Percentiles rank a stretch among this genome's conserved stretches.
phyloP scores from a whole-genome alignment of 1,140 invertebrate genomes.

The Drosophila bocqueti region DNA sequence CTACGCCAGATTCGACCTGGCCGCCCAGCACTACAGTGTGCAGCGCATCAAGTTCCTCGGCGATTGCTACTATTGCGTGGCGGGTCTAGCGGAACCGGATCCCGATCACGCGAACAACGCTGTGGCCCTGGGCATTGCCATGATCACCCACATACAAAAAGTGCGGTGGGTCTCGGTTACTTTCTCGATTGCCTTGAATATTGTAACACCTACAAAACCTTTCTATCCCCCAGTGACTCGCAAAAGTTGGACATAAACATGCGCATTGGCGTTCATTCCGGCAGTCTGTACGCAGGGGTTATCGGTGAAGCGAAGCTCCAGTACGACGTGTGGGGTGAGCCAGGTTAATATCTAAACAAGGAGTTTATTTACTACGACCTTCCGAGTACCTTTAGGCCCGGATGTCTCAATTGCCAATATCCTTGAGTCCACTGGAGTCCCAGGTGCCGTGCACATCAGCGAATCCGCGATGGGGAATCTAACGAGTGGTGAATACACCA shows the following conservation, averaged over 20 bases:
- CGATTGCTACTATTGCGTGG: constrained; percentile 97
- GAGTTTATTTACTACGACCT: neutral
- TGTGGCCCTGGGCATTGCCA: constrained; percentile 93
- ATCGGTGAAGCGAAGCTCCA: constrained; percentile 97
- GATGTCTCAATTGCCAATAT: constrained; percentile 97
- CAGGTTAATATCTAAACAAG: neutral
- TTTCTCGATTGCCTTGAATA: neutral
- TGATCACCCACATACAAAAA: constrained; percentile 94
- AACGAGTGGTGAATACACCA: constrained; percentile 81
- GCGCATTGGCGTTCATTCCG: constrained; percentile 97
- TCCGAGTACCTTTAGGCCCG: constrained; percentile 18
- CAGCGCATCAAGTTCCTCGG: constrained; percentile 96
- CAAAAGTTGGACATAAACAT: constrained; percentile 95
- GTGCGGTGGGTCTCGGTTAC: constrained; percentile 86
- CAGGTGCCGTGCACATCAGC: constrained; percentile 94
- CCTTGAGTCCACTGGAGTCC: constrained; percentile 96
- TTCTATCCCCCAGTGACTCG: constrained; percentile 86
- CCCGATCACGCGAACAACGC: constrained; percentile 93
- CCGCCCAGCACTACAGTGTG: constrained; percentile 90
- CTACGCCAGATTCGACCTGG: constrained; percentile 96
- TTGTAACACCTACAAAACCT: neutral
- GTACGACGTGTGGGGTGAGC: constrained; percentile 96
- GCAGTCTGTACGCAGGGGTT: constrained; percentile 94
- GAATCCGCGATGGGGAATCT: constrained; percentile 90
- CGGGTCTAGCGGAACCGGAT: constrained; percentile 91